Base-by-base conservation (phyloP, 2,888 invertebrate species). In the Catocala nupta region DNA sequence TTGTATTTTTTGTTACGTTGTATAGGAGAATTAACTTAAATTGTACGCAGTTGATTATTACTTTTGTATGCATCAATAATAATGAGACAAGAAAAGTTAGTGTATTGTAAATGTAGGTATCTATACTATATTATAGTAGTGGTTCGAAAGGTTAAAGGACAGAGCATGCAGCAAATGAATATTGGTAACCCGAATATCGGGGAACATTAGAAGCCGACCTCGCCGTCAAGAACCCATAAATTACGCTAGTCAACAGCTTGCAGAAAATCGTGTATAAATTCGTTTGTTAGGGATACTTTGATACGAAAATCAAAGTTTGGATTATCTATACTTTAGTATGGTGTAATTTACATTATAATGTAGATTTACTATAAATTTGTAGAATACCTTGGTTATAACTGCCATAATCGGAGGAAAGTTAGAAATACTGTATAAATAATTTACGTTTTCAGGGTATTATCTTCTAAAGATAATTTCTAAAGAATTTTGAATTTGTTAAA, bases 61-160 rank as follows among this genome's bases (percentile, higher is more conserved):
- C 50, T 51, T 51, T 51, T 49, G 34, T 51, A n/a, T 33, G 36
- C 51, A 51, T 12, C 4, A 3, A 51, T 51, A 36, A 34, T 6
- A 11, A 11, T 43, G 43, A 43, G 10, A 43, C 43, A n/a, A 43
- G 43, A 0, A 8, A 5, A 47, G 13, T 13, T 13, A 7, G 13
- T 5, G 13, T 47, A 5, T 16, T 5, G 7, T 43, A 10, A 43
- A 48, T 25, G 12, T 48, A 13, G 10, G 25, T 10, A 7, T 48
- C 7, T 33, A 25, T 13, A 3, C 13, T 45, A 12, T 13, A 45
- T 12, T 45, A 12, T 8, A 0, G 12, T 25, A 48, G 25, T 48
- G 9, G 48, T 25, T 9, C 8, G 11, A 13, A 9, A 25, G 48
- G 25, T 48, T 10, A 25, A 8, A 48, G 25, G 9, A 9, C 12